Evolutionary conservation across 2,797 vertebrate species (phyloP).

Genomic region (Argya squamiceps): DNA sequence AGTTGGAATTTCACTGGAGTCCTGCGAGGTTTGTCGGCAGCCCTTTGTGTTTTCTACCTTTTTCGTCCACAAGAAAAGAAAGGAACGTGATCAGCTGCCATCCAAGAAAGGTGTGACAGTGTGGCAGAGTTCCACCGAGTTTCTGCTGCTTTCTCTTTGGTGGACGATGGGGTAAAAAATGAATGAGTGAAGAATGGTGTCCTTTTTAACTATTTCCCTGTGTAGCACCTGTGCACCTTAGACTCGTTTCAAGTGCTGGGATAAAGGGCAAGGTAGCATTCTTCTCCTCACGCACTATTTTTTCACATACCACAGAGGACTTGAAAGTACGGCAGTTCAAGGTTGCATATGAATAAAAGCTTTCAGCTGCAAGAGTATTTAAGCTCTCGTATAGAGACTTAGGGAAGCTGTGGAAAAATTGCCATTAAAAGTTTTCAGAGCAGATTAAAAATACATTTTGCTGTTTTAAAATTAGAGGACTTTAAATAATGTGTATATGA

Average conservation of each 20-base stretch:
- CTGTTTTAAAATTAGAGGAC: not conserved
- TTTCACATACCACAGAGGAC: not conserved
- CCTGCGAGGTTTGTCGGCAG: not conserved
- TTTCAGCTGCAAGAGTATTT: not conserved
- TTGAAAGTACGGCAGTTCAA: not conserved
- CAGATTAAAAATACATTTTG: not conserved
- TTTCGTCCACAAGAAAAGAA: not conserved
- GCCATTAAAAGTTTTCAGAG: not conserved
- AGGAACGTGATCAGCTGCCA: not conserved
- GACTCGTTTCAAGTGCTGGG: not conserved
- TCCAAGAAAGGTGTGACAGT: fast-evolving
- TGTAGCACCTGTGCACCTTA: not conserved
- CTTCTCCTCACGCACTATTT: not conserved
- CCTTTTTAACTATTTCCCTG: not conserved
- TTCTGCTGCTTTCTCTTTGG: not conserved
- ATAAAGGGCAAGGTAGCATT: not conserved
- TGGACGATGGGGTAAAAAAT: not conserved
- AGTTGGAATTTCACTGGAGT: not conserved
- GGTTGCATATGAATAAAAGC: not conserved
- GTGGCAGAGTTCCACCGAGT: not conserved
- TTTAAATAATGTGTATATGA: not conserved
- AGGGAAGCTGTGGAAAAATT: not conserved
- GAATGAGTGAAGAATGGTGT: not conserved
- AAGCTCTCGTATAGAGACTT: not conserved
- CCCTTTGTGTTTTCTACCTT: not conserved